Evolutionary conservation across 2,113 vertebrate genomes (phyloP).

Genomic region (Embiotoca jacksoni): DNA sequence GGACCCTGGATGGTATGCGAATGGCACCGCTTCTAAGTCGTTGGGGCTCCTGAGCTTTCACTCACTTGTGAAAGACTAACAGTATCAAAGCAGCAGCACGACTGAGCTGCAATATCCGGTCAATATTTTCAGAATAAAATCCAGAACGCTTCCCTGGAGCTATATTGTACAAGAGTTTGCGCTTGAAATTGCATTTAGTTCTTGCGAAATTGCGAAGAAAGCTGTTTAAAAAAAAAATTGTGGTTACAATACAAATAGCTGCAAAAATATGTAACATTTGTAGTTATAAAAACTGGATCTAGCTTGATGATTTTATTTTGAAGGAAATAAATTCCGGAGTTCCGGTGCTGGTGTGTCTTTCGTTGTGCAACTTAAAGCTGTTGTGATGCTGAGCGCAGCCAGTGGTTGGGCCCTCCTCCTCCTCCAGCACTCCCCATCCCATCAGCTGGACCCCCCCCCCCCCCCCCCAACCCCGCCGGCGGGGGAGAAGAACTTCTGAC

Average conservation of each 20-base stretch:
- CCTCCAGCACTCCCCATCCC: constrained; percentile 48
- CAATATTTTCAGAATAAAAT: constrained; percentile 57
- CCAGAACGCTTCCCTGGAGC: too few species aligned
- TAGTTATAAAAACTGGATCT: too few species aligned
- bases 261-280: too few species aligned
- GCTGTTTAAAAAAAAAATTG: too few species aligned
- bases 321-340: not conserved
- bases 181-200: too few species aligned
- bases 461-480: too few species aligned
- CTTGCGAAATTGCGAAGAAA: too few species aligned
- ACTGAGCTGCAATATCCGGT: not conserved
- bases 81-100: not conserved
- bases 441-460: constrained; percentile 11
- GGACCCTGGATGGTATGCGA: constrained; percentile 15
- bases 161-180: too few species aligned
- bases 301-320: constrained; percentile 41
- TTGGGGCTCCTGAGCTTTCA: constrained; percentile 36
- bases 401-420: constrained; percentile 52
- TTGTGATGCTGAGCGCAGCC: constrained; percentile 42
- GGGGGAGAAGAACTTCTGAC: too few species aligned
- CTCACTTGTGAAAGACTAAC: constrained; percentile 37
- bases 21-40: constrained; percentile 36
- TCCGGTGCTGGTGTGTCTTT: constrained; percentile 10
- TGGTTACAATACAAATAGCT: too few species aligned
- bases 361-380: constrained; percentile 15